A percentile compares a stretch with the other conserved stretches of the same genome.
These are phyloP conservation scores for Isichthys henryi DNA, from an alignment of 2,113 vertebrate genomes.

Conservation along the genomic window DNA sequence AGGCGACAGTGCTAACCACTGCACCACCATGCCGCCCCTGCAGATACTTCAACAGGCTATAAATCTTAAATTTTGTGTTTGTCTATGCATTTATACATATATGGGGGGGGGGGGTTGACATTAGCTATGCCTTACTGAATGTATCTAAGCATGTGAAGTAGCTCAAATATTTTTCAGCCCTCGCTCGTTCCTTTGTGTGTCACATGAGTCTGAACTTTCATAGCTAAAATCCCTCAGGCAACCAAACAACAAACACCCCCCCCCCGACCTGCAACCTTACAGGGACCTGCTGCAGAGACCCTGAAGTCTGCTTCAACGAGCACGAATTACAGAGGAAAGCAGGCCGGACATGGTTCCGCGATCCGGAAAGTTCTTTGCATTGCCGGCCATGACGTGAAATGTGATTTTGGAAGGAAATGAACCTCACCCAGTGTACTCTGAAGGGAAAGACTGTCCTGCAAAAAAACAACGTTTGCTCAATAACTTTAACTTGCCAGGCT, in stretches of 20 bases:
- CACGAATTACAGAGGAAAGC: conserved; percentile 20
- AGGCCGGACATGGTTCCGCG: background rate
- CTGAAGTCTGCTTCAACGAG: conserved; percentile 31
- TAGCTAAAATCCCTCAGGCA: conserved; percentile 23
- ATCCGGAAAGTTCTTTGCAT: conserved; percentile 10
- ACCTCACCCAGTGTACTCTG: background rate
- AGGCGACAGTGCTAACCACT: no score
- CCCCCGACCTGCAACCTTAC: conserved; percentile 19
- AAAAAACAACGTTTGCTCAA: background rate
- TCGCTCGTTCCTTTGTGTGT: background rate
- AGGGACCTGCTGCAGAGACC: conserved; percentile 25
- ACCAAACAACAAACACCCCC: conserved; percentile 22
- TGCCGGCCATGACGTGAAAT: background rate
- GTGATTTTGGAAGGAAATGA: background rate
- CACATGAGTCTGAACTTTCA: background rate
- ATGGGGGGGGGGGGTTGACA: background rate
- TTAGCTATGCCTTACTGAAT: background rate
- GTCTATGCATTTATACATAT: background rate
- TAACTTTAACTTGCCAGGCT: background rate
- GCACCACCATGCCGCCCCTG: no score
- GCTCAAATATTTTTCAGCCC: background rate
- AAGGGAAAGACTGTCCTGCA: background rate
- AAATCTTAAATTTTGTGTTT: background rate
- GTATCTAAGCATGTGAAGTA: background rate
- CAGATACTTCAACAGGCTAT: background rate